Conservation (phyloP, 2,888 invertebrate species). For the Chrysina gloriosa region DNA sequence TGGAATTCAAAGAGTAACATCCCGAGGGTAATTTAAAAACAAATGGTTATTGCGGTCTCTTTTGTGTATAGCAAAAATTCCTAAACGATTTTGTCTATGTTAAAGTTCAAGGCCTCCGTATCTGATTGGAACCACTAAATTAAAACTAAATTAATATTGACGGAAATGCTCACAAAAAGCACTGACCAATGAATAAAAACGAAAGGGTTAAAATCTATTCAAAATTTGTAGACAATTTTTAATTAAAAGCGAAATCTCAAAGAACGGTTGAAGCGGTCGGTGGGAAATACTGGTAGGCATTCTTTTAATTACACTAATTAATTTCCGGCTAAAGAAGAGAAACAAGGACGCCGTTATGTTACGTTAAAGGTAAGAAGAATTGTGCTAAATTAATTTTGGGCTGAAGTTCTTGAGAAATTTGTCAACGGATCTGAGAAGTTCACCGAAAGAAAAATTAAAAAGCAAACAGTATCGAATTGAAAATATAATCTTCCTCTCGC, state of each 20-base stretch:
- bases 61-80: conserved; percentile 22
- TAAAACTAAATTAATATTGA: conserved; percentile 23
- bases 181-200: conserved; percentile 4
- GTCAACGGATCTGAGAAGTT: conserved; percentile 11
- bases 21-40: conserved; percentile 34
- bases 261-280: conserved; percentile 4
- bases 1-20: conserved; percentile 30
- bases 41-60: conserved; percentile 37
- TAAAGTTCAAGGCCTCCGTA: not conserved
- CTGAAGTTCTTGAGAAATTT: conserved; percentile 13
- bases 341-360: not conserved
- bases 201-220: conserved; percentile 1
- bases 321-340: conserved; percentile 2
- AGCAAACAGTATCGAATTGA: conserved; percentile 13
- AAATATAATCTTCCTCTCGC: conserved; percentile 20
- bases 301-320: conserved; percentile 37
- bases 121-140: not conserved
- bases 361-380: conserved; percentile 25
- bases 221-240: conserved; percentile 32
- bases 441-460: not conserved
- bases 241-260: conserved; percentile 34
- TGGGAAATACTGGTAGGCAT: conserved; percentile 27
- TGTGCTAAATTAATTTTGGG: conserved; percentile 32
- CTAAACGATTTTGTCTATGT: conserved; percentile 7
- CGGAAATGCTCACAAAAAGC: not conserved